These are phyloP conservation scores for Drosophila macrospina DNA, from an alignment of 2,888 invertebrate species.

Conservation along the genomic window DNA sequence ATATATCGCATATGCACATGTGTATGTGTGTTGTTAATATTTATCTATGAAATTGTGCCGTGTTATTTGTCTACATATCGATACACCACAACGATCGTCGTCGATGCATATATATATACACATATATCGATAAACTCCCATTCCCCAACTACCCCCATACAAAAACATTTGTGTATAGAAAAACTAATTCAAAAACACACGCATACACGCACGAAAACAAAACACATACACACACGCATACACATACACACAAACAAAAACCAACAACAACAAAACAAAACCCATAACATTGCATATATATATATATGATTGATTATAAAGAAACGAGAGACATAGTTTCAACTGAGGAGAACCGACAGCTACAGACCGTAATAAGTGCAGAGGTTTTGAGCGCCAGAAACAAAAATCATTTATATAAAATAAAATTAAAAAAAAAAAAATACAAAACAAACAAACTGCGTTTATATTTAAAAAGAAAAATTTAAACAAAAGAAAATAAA, in stretches of 20 bases:
- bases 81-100: conserved; percentile 19
- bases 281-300: conserved; percentile 57
- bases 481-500: conserved; percentile 12
- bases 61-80: conserved; percentile 25
- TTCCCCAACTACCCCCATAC: conserved; percentile 11
- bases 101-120: conserved; percentile 22
- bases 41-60: conserved; percentile 19
- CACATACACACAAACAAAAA: conserved; percentile 33
- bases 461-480: conserved; percentile 62
- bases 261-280: conserved; percentile 36
- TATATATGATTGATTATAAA: conserved; percentile 51
- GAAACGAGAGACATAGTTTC: conserved; percentile 71
- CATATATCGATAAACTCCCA: conserved; percentile 15
- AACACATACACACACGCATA: conserved; percentile 29
- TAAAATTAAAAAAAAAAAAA: conserved; percentile 52
- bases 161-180: conserved; percentile 65
- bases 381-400: conserved; percentile 70
- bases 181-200: conserved; percentile 67
- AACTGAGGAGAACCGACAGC: conserved; percentile 60
- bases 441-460: conserved; percentile 58
- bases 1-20: conserved; percentile 32
- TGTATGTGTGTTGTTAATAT: conserved; percentile 36
- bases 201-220: conserved; percentile 38
- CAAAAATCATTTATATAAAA: conserved; percentile 76
- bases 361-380: conserved; percentile 62